Conservation (phyloP, 2,113 vertebrate genomes). For the Aphyosemion australe region DNA sequence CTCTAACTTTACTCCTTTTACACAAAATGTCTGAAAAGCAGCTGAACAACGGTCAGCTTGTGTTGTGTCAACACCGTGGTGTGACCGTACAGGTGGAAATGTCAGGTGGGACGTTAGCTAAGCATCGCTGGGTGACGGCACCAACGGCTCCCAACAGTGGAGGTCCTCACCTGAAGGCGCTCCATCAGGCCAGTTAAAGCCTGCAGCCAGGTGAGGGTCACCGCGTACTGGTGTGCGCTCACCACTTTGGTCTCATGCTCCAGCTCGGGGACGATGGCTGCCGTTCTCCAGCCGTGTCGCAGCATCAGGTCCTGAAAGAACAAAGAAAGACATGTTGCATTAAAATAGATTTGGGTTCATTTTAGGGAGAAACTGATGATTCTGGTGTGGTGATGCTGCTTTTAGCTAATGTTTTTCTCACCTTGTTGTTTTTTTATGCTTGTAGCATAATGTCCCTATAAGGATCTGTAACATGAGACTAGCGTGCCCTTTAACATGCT, state of each 20-base stretch:
- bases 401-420: too few species aligned
- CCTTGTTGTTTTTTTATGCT: too few species aligned
- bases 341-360: background rate
- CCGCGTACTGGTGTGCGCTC: conserved; percentile 81
- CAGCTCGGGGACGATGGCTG: conserved; percentile 85
- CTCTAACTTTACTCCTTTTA: background rate
- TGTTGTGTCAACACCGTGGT: background rate
- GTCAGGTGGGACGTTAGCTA: too few species aligned
- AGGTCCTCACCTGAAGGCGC: conserved; percentile 80
- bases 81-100: background rate
- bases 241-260: conserved; percentile 85
- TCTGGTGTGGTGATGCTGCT: too few species aligned
- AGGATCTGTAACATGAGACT: too few species aligned
- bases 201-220: conserved; percentile 86
- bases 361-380: too few species aligned
- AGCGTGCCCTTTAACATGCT: too few species aligned
- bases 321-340: background rate
- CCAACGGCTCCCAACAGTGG: too few species aligned
- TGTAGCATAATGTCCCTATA: too few species aligned
- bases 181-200: conserved; percentile 86
- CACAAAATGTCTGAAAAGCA: background rate
- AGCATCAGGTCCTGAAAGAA: conserved; percentile 82
- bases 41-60: background rate
- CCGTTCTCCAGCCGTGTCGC: conserved; percentile 86
- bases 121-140: too few species aligned